These are phyloP conservation scores for Drosophila funebris DNA, from an alignment of 1,140 invertebrate genomes.

Conservation along the genomic window DNA sequence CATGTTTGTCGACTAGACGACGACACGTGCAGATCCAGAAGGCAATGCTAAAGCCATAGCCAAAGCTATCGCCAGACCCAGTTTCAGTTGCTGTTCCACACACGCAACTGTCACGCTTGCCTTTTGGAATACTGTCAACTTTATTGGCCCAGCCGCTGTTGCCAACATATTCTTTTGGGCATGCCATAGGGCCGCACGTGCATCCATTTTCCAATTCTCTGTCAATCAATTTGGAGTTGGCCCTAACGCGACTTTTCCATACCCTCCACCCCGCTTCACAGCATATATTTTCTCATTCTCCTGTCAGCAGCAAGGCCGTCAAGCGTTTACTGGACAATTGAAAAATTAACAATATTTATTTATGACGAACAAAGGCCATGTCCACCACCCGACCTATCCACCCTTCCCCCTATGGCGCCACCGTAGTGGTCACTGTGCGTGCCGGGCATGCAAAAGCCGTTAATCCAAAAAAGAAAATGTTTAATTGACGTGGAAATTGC, in stretches of 20 bases:
- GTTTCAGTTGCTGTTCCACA: conserved; percentile 3
- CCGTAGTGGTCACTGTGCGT: conserved; percentile 46
- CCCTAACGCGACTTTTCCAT: conserved; percentile 11
- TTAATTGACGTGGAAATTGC: conserved; percentile 77
- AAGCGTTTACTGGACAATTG: conserved; percentile 70
- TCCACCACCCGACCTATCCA: background rate
- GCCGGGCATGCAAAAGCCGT: conserved; percentile 60
- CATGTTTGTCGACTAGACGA: conserved; percentile 58
- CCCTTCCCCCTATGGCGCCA: background rate
- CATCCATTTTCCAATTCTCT: conserved; percentile 40
- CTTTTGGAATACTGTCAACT: conserved; percentile 67
- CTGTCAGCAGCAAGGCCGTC: conserved; percentile 38
- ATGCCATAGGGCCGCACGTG: conserved; percentile 33
- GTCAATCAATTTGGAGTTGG: conserved; percentile 43
- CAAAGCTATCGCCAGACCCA: background rate
- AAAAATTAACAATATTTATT: conserved; percentile 83
- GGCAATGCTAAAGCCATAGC: background rate
- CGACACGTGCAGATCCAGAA: conserved; percentile 27
- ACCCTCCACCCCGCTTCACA: background rate
- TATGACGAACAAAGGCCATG: conserved; percentile 63
- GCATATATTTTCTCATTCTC: background rate
- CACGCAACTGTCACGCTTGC: conserved; percentile 66
- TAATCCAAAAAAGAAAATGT: conserved; percentile 65
- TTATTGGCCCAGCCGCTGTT: conserved; percentile 54
- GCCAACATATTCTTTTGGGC: conserved; percentile 34